Base-by-base conservation (phyloP, 2,113 vertebrate species). In the Globicephala melas region DNA sequence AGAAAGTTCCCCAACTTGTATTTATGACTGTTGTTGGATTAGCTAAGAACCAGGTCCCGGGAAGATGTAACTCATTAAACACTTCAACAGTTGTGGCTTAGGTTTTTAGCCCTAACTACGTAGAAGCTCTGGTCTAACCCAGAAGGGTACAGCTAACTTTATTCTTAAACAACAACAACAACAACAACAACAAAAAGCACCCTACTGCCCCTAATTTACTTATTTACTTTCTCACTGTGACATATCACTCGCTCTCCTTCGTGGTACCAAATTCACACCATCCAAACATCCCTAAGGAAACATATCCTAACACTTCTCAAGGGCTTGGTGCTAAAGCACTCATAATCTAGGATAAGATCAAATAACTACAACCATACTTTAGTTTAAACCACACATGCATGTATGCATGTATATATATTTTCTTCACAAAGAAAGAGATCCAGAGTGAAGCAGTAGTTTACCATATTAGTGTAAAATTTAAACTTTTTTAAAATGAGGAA, bases 281-380 rank as follows among this genome's bases (percentile, higher is more conserved):
- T 17, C 8, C 50, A 81, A 97, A 33, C 12, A 63, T 90, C 92
- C 73, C 65, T 31, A 86, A 91, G 88, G 14, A 63, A 98, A 50
- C 17, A 31, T 12, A 87, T 28, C 38, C 12, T 55, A 55, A 55
- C 12, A 31, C 68, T 98, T 97, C n/a, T 97, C 91, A 81, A 83
- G 31, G 12, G n/a, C 87, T 8, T 68, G 33, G 28, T 33, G 63
- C 12, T 20, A 70, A 68, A 18, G 55, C 33, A 26, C 82, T 70
- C 33, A 15, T 28, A 33, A 33, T 9, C n/a, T 38, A 67, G 47
- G 20, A 14, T 25, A n/a, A 89, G n/a, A 84, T 2, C 20, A 28
- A 87, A 50, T 60, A 58, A 86, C 3, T 79, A 60, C 14, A 62
- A 41, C 28, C 36, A 17, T 13, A 44, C 28, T 71, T 62, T 20